A percentile compares a stretch with the other conserved stretches of the same genome.
Conservation (phyloP, 2,113 vertebrate genomes). For the Redunca redunca region DNA sequence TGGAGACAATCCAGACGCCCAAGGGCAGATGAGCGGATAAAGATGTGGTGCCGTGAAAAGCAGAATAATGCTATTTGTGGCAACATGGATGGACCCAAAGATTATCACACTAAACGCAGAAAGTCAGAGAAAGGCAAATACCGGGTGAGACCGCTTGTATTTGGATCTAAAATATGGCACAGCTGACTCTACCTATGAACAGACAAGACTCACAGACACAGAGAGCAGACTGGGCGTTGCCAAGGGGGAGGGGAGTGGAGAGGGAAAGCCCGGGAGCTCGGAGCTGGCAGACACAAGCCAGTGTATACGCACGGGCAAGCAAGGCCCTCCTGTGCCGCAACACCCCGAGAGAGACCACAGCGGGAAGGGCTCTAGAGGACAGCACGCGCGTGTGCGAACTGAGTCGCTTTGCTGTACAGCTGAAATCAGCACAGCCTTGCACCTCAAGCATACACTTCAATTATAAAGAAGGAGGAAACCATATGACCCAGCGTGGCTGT, state of each 20-base stretch:
- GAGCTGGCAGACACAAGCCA: neutral
- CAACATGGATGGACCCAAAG: neutral
- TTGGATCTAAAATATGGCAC: neutral
- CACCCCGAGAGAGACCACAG: rapidly evolving
- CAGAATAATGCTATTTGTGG: rapidly evolving
- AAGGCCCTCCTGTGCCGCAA: rapidly evolving
- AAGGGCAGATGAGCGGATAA: rapidly evolving
- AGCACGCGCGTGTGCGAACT: rapidly evolving
- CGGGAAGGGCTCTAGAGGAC: neutral
- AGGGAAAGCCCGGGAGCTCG: neutral
- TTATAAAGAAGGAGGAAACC: neutral
- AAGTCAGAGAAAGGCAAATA: neutral
- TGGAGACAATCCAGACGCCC: neutral
- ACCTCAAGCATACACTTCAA: rapidly evolving
- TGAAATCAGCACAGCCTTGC: neutral
- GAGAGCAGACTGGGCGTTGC: neutral
- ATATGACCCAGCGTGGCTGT: neutral
- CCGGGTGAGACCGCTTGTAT: neutral
- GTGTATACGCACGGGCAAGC: rapidly evolving
- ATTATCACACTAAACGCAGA: neutral
- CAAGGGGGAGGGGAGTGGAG: neutral
- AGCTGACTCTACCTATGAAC: neutral
- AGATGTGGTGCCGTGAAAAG: neutral
- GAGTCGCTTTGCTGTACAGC: neutral
- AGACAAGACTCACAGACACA: neutral